phyloP scores from a whole-genome alignment of 2,797 vertebrate species.

The Notamacropus eugenii region DNA sequence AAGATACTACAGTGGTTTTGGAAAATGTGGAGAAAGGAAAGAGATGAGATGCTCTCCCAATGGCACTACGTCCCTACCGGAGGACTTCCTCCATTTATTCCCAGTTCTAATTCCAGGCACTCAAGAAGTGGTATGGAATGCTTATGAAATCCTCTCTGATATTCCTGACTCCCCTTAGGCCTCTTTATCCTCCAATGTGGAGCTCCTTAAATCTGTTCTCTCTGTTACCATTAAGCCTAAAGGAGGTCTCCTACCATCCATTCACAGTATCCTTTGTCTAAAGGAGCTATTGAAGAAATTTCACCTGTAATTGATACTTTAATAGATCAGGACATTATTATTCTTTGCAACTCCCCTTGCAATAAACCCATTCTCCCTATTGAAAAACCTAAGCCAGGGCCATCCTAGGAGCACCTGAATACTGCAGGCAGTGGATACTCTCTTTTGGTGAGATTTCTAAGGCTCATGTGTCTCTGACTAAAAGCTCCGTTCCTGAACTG shows the following conservation, averaged over 20 bases:
- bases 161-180: not conserved
- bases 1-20: not conserved
- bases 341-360: not conserved
- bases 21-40: not conserved
- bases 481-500: too few species aligned
- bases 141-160: not conserved
- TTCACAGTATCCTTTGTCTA: not conserved
- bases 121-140: not conserved
- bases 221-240: not conserved
- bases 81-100: not conserved
- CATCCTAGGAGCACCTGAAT: too few species aligned
- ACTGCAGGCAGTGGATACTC: too few species aligned
- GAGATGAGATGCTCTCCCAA: not conserved
- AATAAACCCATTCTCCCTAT: not conserved
- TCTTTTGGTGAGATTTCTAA: too few species aligned
- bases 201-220: not conserved
- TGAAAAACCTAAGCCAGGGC: not conserved
- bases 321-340: not conserved
- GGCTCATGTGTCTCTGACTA: too few species aligned
- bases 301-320: not conserved
- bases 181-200: not conserved
- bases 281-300: not conserved
- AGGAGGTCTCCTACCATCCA: not conserved
- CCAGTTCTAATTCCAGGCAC: not conserved
- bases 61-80: not conserved